These are phyloP conservation scores for Thamnophis sirtalis DNA, from an alignment of 2,113 vertebrate species.

Conservation along the genomic window DNA sequence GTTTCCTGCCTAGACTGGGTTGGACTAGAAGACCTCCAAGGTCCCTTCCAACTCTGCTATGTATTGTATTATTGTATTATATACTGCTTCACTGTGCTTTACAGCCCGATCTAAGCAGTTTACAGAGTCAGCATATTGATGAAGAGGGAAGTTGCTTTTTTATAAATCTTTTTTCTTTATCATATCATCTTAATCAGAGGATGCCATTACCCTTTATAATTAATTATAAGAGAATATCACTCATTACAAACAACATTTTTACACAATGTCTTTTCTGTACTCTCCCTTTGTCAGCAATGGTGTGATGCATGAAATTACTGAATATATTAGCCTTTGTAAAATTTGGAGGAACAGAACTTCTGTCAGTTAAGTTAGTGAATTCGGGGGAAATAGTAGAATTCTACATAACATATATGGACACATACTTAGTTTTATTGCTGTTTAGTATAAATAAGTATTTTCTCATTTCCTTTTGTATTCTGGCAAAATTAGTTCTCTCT, in stretches of 20 bases:
- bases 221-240: not conserved
- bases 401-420: not conserved
- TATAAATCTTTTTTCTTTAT: too few relatives aligned
- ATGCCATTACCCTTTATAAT: not conserved
- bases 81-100: too few relatives aligned
- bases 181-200: not conserved
- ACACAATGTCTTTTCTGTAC: not conserved
- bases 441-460: not conserved
- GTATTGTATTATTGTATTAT: too few relatives aligned
- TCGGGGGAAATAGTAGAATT: not conserved
- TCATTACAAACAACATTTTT: not conserved
- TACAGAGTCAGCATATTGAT: too few relatives aligned
- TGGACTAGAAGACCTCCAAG: too few relatives aligned
- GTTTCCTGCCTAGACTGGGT: too few relatives aligned
- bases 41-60: too few relatives aligned
- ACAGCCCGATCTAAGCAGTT: too few relatives aligned
- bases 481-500: not conserved
- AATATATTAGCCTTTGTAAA: not conserved
- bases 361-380: not conserved
- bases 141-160: too few relatives aligned
- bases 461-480: not conserved
- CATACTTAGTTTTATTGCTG: not conserved
- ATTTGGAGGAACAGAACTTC: not conserved
- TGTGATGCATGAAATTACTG: not conserved
- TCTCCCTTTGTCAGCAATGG: not conserved